phyloP scores from a whole-genome alignment of 2,797 vertebrate species.

The Malacoraja senta region DNA sequence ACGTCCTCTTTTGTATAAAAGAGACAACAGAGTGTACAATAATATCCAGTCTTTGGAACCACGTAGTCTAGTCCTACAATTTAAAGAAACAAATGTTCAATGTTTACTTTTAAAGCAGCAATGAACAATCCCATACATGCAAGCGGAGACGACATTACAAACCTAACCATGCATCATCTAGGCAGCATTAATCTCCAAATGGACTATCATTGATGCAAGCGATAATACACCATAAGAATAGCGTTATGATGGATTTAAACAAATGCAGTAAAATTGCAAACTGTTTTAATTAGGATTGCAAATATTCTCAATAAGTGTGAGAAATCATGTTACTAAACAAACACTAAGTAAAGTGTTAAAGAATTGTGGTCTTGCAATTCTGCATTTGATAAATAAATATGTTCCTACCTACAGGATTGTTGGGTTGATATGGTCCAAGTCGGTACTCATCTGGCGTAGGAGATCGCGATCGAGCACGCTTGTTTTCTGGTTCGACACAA shows the following conservation, averaged over 20 bases:
- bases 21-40: slow-evolving; percentile 90
- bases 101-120: neutral
- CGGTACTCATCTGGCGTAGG: slow-evolving; percentile 59
- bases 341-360: neutral
- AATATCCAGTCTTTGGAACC: slow-evolving; percentile 86
- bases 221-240: neutral
- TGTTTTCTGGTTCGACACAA: slow-evolving; percentile 45
- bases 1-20: slow-evolving; percentile 93
- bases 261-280: neutral
- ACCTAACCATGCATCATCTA: no score
- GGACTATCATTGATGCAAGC: neutral
- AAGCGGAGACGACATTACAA: neutral
- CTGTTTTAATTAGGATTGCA: neutral
- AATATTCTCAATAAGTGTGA: neutral
- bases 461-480: slow-evolving; percentile 46
- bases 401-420: slow-evolving; percentile 76
- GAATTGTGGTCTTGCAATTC: neutral
- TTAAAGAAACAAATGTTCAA: slow-evolving; percentile 46
- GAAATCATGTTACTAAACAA: neutral
- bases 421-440: slow-evolving; percentile 73
- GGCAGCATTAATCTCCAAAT: neutral
- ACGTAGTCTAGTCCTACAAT: slow-evolving; percentile 83
- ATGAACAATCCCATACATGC: neutral
- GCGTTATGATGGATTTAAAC: neutral
- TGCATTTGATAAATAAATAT: neutral